Conservation (phyloP, 2,888 invertebrate species). For the Erebia ligea region DNA sequence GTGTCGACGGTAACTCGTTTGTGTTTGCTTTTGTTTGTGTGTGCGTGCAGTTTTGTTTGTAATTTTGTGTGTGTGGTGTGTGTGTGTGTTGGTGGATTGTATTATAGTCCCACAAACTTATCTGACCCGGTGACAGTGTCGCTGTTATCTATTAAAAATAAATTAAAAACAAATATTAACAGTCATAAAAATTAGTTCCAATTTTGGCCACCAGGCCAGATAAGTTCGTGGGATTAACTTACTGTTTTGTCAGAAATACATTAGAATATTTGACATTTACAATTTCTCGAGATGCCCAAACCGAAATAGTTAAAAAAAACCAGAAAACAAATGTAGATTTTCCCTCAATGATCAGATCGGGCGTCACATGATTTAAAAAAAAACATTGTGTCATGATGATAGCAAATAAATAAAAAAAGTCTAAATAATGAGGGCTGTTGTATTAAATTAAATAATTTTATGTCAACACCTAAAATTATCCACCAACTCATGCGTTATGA, state of each 20-base stretch:
- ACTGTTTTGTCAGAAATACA: not conserved
- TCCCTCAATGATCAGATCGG: too few relatives aligned
- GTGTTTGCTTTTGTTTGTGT: slow-evolving; percentile 52
- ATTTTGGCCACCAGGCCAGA: too few relatives aligned
- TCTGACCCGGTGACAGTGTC: too few relatives aligned
- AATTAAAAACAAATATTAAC: too few relatives aligned
- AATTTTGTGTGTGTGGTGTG: slow-evolving; percentile 29
- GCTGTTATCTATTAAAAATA: too few relatives aligned
- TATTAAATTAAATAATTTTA: not conserved
- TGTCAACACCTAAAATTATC: not conserved
- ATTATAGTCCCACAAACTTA: not conserved
- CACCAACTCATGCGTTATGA: not conserved
- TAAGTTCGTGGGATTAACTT: too few relatives aligned
- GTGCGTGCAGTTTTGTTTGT: slow-evolving; percentile 37
- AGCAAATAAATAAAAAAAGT: not conserved
- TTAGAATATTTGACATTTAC: too few relatives aligned
- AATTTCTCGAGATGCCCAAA: not conserved
- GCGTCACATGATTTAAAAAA: too few relatives aligned
- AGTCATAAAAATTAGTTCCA: too few relatives aligned
- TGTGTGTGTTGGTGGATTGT: slow-evolving; percentile 37
- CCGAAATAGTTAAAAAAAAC: not conserved
- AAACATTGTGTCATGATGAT: too few relatives aligned
- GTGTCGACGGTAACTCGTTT: slow-evolving; percentile 73
- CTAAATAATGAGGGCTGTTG: not conserved
- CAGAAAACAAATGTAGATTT: too few relatives aligned